Conservation (phyloP, 2,797 vertebrate genomes). For the Cossypha dichroa region DNA sequence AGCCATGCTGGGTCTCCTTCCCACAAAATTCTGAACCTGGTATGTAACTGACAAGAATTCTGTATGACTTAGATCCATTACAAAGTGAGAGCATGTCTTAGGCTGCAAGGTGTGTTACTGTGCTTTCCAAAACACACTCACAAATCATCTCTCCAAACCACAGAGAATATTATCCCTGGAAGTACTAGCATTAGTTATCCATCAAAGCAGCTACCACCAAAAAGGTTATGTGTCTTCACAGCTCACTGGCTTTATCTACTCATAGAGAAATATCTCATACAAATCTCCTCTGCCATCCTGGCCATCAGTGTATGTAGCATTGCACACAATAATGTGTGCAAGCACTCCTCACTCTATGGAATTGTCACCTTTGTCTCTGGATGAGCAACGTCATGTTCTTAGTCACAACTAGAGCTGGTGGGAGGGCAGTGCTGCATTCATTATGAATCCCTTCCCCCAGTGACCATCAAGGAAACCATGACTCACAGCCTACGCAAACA, state of each 20-base stretch:
- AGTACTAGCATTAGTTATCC: neutral
- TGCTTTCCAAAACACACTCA: neutral
- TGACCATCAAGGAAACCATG: neutral
- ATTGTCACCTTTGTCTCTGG: neutral
- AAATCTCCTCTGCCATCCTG: neutral
- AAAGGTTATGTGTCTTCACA: neutral
- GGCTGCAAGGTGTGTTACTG: neutral
- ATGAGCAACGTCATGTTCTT: neutral
- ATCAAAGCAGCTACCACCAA: neutral
- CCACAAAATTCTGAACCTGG: neutral
- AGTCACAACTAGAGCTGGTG: neutral
- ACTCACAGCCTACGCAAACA: neutral
- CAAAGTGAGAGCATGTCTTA: neutral
- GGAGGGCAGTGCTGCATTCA: neutral
- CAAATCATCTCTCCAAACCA: neutral
- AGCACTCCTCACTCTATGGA: neutral
- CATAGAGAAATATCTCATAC: neutral
- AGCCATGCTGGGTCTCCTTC: neutral
- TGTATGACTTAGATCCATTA: neutral
- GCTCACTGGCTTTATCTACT: constrained; percentile 2
- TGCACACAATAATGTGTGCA: rapidly evolving
- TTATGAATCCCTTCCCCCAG: neutral
- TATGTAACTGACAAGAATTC: neutral
- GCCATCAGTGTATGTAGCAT: neutral
- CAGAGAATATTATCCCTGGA: neutral